Evolutionary conservation across 2,888 invertebrate genomes (phyloP).

Genomic region (Mesorhabditis spiculigera): DNA sequence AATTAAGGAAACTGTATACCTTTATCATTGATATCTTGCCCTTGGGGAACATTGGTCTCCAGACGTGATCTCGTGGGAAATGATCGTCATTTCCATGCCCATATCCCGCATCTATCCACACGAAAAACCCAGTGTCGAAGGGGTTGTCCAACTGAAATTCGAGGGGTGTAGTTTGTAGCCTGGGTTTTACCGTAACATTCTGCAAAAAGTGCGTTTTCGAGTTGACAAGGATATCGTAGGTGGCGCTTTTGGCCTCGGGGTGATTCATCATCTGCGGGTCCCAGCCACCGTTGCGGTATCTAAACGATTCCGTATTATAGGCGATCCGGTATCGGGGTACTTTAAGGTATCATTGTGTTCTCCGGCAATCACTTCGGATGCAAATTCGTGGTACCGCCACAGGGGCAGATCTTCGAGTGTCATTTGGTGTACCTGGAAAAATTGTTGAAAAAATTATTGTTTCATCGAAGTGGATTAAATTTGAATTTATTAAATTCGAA

Average conservation of each 20-base stretch:
- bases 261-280: conserved; percentile 52
- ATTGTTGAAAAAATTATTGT: neutral
- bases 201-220: conserved; percentile 58
- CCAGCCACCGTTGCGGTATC: conserved; percentile 20
- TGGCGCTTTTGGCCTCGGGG: conserved; percentile 59
- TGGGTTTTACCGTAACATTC: conserved; percentile 46
- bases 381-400: conserved; percentile 44
- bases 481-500: neutral
- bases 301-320: neutral
- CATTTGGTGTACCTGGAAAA: conserved; percentile 27
- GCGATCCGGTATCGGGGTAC: neutral
- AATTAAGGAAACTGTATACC: conserved; percentile 9
- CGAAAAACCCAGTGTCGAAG: conserved; percentile 55
- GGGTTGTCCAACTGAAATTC: conserved; percentile 42
- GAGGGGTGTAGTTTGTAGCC: neutral
- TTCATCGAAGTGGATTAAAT: too few relatives aligned
- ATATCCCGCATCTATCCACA: conserved; percentile 60
- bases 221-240: conserved; percentile 59
- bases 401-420: conserved; percentile 34
- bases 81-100: conserved; percentile 51
- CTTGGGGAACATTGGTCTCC: conserved; percentile 33
- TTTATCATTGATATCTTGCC: conserved; percentile 38
- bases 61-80: conserved; percentile 34
- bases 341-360: conserved; percentile 32
- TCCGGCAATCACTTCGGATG: conserved; percentile 44